Conservation (phyloP, 2,797 vertebrate genomes). For the Zenarchopterus dispar region DNA sequence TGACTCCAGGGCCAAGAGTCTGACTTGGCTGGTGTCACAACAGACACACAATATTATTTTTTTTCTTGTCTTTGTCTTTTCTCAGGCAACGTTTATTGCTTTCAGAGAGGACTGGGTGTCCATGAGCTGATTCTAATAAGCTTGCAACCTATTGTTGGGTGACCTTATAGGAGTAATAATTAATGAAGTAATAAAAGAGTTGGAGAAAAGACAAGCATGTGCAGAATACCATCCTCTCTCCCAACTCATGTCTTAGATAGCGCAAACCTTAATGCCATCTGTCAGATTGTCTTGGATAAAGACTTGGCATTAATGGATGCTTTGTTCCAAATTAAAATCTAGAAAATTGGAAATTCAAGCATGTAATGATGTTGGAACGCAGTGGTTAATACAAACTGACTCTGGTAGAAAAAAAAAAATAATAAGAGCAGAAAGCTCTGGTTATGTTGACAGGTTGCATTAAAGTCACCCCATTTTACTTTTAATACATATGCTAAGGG, state of each 20-base stretch:
- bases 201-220: slow-evolving; percentile 45
- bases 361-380: slow-evolving; percentile 80
- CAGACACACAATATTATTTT: slow-evolving; percentile 53
- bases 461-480: slow-evolving; percentile 61
- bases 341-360: slow-evolving; percentile 80
- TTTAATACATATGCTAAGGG: slow-evolving; percentile 34
- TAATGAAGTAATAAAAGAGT: slow-evolving; percentile 48
- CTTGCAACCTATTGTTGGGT: slow-evolving; percentile 43
- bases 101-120: too few species aligned
- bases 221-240: slow-evolving; percentile 60
- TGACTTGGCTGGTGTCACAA: slow-evolving; percentile 45
- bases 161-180: slow-evolving; percentile 41
- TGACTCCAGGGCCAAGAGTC: slow-evolving; percentile 47
- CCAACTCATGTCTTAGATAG: slow-evolving; percentile 67
- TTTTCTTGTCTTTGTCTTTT: slow-evolving; percentile 43
- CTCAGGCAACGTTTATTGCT: not conserved
- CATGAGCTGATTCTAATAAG: slow-evolving; percentile 16
- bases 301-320: slow-evolving; percentile 72
- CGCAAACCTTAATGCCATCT: slow-evolving; percentile 69
- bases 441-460: slow-evolving; percentile 70
- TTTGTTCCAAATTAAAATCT: slow-evolving; percentile 78
- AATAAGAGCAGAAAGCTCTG: slow-evolving; percentile 36
- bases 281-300: slow-evolving; percentile 81
- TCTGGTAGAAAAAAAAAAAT: slow-evolving; percentile 53
- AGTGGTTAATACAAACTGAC: slow-evolving; percentile 72